Conservation (phyloP, 2,113 vertebrate species). For the Sylvia atricapilla region DNA sequence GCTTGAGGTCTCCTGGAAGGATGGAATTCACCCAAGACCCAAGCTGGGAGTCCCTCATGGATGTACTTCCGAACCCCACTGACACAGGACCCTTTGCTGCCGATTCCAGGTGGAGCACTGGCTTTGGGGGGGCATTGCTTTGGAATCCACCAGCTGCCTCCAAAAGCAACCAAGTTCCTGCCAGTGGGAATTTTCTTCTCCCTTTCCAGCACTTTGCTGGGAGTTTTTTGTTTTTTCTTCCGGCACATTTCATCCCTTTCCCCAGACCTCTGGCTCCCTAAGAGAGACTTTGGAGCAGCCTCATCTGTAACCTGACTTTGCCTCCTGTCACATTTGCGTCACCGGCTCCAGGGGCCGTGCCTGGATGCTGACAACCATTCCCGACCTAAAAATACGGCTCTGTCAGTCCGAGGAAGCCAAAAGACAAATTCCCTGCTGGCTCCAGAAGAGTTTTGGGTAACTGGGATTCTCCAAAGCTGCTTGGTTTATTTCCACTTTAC, state of each 20-base stretch:
- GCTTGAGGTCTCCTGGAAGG: not conserved
- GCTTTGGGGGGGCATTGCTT: not conserved
- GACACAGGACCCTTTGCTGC: not conserved
- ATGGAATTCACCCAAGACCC: no score
- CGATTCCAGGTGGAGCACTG: rapidly evolving
- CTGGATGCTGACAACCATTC: not conserved
- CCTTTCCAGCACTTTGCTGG: not conserved
- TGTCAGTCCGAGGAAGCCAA: not conserved
- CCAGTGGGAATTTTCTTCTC: not conserved
- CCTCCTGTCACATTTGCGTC: not conserved
- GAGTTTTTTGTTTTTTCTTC: not conserved
- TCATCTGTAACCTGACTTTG: not conserved
- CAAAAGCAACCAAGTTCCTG: not conserved
- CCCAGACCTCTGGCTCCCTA: not conserved
- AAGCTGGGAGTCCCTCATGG: not conserved
- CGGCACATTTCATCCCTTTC: not conserved
- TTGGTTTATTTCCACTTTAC: not conserved
- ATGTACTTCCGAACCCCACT: rapidly evolving
- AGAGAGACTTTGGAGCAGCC: not conserved
- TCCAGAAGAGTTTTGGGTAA: rapidly evolving
- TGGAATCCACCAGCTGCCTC: not conserved
- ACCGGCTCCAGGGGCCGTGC: not conserved
- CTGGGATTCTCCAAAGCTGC: not conserved
- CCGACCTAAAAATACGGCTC: not conserved
- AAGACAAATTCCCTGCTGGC: not conserved